Evolutionary conservation across 2,888 invertebrate species (phyloP).

Genomic region (Nematopogon swammerdamellus): DNA sequence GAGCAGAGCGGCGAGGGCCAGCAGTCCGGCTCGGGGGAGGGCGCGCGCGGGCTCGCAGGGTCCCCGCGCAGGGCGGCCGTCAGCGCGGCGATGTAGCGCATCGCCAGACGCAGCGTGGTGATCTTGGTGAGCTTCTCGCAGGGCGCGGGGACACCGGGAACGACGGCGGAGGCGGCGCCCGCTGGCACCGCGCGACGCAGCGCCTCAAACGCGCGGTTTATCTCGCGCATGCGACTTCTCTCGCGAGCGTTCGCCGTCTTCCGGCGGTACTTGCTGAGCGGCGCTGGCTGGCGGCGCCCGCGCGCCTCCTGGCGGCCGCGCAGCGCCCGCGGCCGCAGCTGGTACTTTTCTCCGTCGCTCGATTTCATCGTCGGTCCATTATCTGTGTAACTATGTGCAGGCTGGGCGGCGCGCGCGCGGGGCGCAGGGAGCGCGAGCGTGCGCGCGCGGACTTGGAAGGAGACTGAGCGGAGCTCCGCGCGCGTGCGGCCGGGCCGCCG

Average conservation of each 20-base stretch:
- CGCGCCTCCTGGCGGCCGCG: constrained; percentile 42
- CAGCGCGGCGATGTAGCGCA: constrained; percentile 81
- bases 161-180: constrained; percentile 49
- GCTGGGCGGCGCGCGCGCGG: constrained; percentile 10
- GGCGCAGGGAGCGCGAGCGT: constrained; percentile 6
- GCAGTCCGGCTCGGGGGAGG: constrained; percentile 24
- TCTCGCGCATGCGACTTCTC: constrained; percentile 83
- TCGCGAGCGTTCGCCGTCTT: constrained; percentile 90
- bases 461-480: neutral
- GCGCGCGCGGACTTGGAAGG: constrained; percentile 1
- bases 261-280: constrained; percentile 83
- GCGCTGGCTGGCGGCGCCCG: constrained; percentile 64
- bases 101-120: constrained; percentile 80
- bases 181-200: constrained; percentile 74
- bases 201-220: constrained; percentile 85
- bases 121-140: constrained; percentile 87
- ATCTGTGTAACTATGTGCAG: no score
- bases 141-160: constrained; percentile 48
- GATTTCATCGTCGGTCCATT: neutral
- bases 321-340: constrained; percentile 51
- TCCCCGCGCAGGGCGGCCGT: constrained; percentile 59
- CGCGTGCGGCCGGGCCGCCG: constrained; percentile 13
- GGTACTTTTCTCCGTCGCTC: constrained; percentile 53
- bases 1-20: constrained; percentile 48
- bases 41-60: constrained; percentile 25